Evolutionary conservation across 1,140 invertebrate species (phyloP).

Genomic region (Colletes gigas): DNA sequence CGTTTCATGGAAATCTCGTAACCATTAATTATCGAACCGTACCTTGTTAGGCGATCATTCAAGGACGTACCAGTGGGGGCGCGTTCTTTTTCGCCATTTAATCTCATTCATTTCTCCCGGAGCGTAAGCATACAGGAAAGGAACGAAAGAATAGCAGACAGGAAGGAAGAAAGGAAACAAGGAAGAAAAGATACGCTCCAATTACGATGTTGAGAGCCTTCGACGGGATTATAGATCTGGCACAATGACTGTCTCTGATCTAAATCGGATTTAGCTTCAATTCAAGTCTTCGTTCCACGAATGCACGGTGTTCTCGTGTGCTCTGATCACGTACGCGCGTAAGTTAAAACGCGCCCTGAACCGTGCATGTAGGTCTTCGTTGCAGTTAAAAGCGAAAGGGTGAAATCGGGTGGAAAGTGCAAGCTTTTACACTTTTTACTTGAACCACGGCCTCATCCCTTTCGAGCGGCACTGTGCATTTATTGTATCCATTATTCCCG

Average conservation of each 20-base stretch:
- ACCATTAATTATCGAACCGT: neutral
- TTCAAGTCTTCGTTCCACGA: constrained; percentile 51
- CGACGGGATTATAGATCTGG: constrained; percentile 60
- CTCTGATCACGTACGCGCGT: constrained; percentile 47
- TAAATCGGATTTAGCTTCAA: constrained; percentile 65
- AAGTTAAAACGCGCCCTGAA: constrained; percentile 58
- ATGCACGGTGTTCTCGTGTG: constrained; percentile 43
- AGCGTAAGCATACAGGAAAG: constrained; percentile 14
- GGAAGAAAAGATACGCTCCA: constrained; percentile 59
- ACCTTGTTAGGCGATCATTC: constrained; percentile 8
- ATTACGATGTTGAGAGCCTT: constrained; percentile 57
- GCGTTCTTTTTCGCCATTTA: constrained; percentile 4
- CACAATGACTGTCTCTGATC: constrained; percentile 59
- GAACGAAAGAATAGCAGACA: constrained; percentile 4
- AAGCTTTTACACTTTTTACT: constrained; percentile 68
- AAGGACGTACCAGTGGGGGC: neutral
- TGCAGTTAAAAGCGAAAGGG: constrained; percentile 63
- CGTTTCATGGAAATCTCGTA: neutral
- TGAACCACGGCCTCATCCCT: constrained; percentile 30
- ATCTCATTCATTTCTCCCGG: constrained; percentile 15
- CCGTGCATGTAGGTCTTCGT: constrained; percentile 51
- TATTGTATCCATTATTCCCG: constrained; percentile 44
- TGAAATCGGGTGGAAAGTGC: constrained; percentile 64
- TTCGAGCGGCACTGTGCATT: constrained; percentile 38
- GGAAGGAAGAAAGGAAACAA: neutral